phyloP scores from a whole-genome alignment of 1,140 invertebrate species.

The Camponotus pennsylvanicus region DNA sequence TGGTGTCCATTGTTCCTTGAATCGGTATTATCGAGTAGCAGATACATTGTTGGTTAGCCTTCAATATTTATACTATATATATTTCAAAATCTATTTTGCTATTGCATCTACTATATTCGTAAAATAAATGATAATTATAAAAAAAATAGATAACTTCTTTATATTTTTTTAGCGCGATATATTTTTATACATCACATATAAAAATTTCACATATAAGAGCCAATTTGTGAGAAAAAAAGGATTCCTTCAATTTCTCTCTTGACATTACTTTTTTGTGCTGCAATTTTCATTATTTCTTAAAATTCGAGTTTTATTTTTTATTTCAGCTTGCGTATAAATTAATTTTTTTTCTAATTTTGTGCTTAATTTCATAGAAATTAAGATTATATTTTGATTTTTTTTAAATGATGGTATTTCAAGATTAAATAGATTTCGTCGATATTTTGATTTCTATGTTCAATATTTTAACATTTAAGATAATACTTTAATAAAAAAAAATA shows the following conservation, averaged over 20 bases:
- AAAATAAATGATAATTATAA: neutral
- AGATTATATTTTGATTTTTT: neutral
- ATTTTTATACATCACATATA: neutral
- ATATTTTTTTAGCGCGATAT: neutral
- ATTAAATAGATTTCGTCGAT: neutral
- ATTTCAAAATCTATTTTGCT: neutral
- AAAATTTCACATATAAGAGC: neutral
- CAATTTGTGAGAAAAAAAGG: constrained; percentile 1
- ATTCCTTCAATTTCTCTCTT: neutral
- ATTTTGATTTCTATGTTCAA: neutral
- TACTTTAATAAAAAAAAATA: constrained; percentile 3
- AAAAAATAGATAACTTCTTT: neutral
- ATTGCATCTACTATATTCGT: neutral
- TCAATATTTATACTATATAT: neutral
- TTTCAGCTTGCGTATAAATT: neutral
- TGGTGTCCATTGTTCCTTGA: constrained; percentile 27
- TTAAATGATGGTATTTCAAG: neutral
- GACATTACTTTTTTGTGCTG: neutral
- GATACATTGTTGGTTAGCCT: constrained; percentile 14
- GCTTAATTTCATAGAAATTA: neutral
- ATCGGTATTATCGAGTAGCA: constrained; percentile 20
- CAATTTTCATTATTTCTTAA: neutral
- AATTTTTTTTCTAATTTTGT: neutral
- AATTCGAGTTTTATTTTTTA: neutral
- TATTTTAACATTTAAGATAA: neutral